phyloP scores from a whole-genome alignment of 2,113 vertebrate species.

The Todiramphus chloris region DNA sequence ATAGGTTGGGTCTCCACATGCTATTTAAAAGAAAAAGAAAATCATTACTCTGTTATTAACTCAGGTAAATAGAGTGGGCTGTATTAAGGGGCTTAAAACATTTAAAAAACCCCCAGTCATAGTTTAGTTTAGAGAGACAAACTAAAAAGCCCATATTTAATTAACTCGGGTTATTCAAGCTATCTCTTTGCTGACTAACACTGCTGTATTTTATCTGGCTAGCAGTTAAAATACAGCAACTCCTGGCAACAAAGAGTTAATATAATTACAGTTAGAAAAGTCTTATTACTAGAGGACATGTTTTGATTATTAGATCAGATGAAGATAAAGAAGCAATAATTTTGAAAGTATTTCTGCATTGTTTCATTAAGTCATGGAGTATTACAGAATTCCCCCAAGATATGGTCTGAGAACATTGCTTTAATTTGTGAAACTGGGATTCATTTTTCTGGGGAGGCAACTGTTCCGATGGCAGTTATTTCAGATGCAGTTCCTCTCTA shows the following conservation, averaged over 20 bases:
- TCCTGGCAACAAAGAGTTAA: slow-evolving; percentile 68
- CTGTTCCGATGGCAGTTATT: slow-evolving; percentile 48
- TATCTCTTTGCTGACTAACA: background rate
- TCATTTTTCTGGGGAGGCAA: slow-evolving; percentile 61
- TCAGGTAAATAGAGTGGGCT: background rate
- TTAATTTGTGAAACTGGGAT: slow-evolving; percentile 68
- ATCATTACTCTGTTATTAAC: background rate
- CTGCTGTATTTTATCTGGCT: background rate
- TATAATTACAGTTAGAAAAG: slow-evolving; percentile 64
- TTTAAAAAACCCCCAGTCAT: background rate
- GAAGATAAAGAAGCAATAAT: slow-evolving; percentile 75
- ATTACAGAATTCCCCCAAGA: slow-evolving; percentile 79
- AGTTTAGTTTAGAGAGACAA: background rate
- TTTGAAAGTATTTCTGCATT: slow-evolving; percentile 68
- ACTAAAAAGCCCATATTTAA: background rate
- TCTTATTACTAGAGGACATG: slow-evolving; percentile 72
- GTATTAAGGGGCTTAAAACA: background rate
- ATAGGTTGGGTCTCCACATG: background rate
- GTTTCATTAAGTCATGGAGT: slow-evolving; percentile 75
- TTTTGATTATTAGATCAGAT: slow-evolving; percentile 79
- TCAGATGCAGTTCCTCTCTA: slow-evolving; percentile 48
- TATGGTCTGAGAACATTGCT: slow-evolving; percentile 66
- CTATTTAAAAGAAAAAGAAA: background rate
- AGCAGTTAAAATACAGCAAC: background rate
- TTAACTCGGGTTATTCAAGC: background rate